These are phyloP conservation scores for Strigamia maritima DNA, from an alignment of 2,888 invertebrate species.

Conservation along the genomic window DNA sequence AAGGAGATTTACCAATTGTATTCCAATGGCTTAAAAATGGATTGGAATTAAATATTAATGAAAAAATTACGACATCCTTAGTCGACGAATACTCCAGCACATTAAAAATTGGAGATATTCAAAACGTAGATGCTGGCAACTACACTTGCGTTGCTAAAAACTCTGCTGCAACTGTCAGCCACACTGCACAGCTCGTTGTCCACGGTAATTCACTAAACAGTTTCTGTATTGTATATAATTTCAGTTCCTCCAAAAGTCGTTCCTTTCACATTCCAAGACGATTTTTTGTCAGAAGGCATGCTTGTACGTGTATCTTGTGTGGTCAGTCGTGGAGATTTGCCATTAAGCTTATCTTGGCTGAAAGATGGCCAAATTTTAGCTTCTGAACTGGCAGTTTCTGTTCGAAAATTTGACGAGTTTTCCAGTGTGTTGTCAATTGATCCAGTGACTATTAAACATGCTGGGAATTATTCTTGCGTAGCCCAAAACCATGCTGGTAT, in stretches of 20 bases:
- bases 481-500: conserved; percentile 34
- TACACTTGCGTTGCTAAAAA: conserved; percentile 7
- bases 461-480: conserved; percentile 30
- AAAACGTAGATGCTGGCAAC: background rate
- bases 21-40: conserved; percentile 57
- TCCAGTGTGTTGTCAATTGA: conserved; percentile 38
- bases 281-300: background rate
- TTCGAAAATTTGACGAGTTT: conserved; percentile 32
- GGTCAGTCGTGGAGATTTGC: conserved; percentile 37
- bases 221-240: conserved; percentile 14
- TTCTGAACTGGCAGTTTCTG: background rate
- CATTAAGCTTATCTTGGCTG: conserved; percentile 26
- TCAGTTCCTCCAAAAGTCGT: conserved; percentile 37
- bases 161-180: background rate
- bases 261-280: conserved; percentile 37
- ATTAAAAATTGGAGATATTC: conserved; percentile 10
- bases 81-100: conserved; percentile 25
- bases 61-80: background rate
- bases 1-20: conserved; percentile 49
- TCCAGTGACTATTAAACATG: conserved; percentile 15
- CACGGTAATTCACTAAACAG: background rate
- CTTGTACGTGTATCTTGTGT: conserved; percentile 35
- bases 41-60: background rate
- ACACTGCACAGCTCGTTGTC: background rate
- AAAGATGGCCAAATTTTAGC: conserved; percentile 26